Percentiles rank a stretch among this genome's conserved stretches.
phyloP scores from a whole-genome alignment of 1,140 invertebrate species.

The Episyrphus balteatus region DNA sequence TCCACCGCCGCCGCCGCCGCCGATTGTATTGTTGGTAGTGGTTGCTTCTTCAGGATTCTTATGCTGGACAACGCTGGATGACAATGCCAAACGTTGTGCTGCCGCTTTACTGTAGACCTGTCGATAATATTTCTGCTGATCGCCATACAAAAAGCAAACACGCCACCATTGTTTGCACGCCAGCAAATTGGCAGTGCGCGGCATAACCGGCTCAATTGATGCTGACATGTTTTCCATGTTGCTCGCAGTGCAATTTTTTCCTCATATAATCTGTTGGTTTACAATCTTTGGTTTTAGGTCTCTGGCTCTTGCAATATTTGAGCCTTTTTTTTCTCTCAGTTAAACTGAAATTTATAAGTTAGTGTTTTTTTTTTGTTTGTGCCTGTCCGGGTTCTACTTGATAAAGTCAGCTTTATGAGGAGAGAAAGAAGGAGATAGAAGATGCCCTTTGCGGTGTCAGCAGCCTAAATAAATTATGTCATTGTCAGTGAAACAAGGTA shows the following conservation, averaged over 20 bases:
- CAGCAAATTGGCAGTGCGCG: constrained; percentile 52
- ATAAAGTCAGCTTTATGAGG: no score
- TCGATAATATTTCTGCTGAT: constrained; percentile 71
- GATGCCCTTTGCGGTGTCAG: no score
- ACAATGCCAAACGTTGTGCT: constrained; percentile 38
- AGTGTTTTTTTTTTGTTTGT: no score
- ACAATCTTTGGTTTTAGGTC: no score
- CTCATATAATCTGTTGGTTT: no score
- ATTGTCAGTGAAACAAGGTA: no score
- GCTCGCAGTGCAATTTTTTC: background rate
- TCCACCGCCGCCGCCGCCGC: constrained; percentile 6
- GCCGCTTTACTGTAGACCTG: constrained; percentile 59
- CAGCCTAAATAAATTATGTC: no score
- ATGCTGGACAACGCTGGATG: constrained; percentile 5
- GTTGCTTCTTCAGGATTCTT: background rate
- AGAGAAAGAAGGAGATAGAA: no score
- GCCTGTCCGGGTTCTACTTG: no score
- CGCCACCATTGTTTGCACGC: constrained; percentile 82
- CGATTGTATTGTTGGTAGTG: background rate
- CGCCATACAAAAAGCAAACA: constrained; percentile 74
- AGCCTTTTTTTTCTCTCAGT: no score
- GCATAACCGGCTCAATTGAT: constrained; percentile 29
- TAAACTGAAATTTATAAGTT: no score
- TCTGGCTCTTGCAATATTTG: no score
- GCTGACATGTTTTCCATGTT: constrained; percentile 13